phyloP scores from a whole-genome alignment of 2,888 invertebrate genomes.

The Seira musarum region DNA sequence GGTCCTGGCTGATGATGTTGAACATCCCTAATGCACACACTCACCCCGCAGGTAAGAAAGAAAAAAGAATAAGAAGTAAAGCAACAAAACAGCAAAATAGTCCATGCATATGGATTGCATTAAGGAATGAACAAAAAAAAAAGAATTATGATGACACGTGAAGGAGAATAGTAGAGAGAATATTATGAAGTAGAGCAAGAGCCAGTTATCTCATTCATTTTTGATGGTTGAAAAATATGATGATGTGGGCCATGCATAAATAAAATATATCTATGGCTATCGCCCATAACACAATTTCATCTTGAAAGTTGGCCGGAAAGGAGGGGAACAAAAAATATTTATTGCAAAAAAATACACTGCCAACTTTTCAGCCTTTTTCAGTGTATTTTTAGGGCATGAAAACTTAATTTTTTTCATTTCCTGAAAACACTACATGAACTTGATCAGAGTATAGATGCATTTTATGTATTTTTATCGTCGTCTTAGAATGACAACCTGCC shows the following conservation, averaged over 20 bases:
- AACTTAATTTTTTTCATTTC: no score
- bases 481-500: no score
- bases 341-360: background rate
- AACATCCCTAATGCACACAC: background rate
- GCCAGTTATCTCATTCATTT: constrained; percentile 19
- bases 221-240: constrained; percentile 16
- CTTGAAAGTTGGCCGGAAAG: background rate
- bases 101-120: background rate
- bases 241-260: constrained; percentile 19
- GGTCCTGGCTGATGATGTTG: background rate
- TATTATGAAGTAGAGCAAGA: constrained; percentile 19
- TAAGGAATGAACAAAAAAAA: background rate
- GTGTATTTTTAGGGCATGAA: no score
- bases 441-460: no score
- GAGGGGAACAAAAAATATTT: background rate
- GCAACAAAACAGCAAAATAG: background rate
- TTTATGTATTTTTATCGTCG: no score
- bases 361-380: no score
- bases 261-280: background rate
- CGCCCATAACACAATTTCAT: background rate
- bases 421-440: no score
- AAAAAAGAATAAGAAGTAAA: background rate
- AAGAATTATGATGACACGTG: background rate
- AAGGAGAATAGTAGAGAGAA: background rate
- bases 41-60: background rate